Evolutionary conservation across 2,888 invertebrate species (phyloP).

Genomic region (Eurytoma adleriae): DNA sequence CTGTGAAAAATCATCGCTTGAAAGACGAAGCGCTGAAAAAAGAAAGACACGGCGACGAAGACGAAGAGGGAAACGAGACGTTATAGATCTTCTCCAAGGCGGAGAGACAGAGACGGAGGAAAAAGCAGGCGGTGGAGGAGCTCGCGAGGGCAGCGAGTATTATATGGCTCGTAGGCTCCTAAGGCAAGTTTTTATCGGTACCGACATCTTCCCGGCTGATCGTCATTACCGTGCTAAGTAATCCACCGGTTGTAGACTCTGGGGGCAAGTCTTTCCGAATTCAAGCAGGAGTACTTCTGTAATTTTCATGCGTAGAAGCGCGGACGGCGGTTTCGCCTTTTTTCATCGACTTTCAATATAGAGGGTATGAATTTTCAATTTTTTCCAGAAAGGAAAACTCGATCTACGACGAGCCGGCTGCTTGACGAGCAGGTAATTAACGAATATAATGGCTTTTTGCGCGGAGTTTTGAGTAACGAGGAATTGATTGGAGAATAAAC

Average conservation of each 20-base stretch:
- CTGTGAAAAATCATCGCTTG: constrained; percentile 37
- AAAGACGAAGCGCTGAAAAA: constrained; percentile 36
- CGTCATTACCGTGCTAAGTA: constrained; percentile 73
- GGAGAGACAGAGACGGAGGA: constrained; percentile 43
- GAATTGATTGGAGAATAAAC: constrained; percentile 25
- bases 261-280: constrained; percentile 36
- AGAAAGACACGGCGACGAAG: constrained; percentile 26
- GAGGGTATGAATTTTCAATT: constrained; percentile 37
- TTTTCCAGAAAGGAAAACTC: constrained; percentile 32
- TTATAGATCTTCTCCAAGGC: constrained; percentile 24
- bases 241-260: constrained; percentile 60
- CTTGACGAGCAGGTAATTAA: constrained; percentile 26
- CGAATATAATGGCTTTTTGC: constrained; percentile 37
- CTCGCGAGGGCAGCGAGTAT: constrained; percentile 60
- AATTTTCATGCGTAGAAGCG: not conserved
- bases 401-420: not conserved
- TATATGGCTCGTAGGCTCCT: constrained; percentile 66
- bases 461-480: constrained; percentile 41
- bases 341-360: not conserved
- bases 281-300: constrained; percentile 15
- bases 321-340: not conserved
- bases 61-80: constrained; percentile 32
- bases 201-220: constrained; percentile 73
- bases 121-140: constrained; percentile 59
- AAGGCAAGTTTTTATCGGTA: constrained; percentile 72